These are phyloP conservation scores for Branchellion lobata DNA, from an alignment of 2,888 invertebrate genomes.

Conservation along the genomic window DNA sequence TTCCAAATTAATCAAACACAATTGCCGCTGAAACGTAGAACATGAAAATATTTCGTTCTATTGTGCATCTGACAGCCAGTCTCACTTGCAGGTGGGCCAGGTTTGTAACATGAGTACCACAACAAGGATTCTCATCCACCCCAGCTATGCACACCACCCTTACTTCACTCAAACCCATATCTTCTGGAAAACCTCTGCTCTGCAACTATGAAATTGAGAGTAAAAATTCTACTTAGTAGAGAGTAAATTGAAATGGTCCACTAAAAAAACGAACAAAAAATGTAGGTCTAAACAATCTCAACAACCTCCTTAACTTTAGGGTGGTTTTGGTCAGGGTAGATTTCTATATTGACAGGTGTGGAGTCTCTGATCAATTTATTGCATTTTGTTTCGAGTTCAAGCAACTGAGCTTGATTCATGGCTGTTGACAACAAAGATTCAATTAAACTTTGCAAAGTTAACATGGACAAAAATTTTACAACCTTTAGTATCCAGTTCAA, in stretches of 20 bases:
- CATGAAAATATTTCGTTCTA: not conserved
- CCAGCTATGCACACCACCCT: conserved; percentile 76
- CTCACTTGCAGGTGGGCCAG: conserved; percentile 68
- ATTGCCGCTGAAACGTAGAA: not conserved
- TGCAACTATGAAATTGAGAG: conserved; percentile 65
- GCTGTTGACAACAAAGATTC: conserved; percentile 45
- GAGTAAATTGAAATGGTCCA: no score
- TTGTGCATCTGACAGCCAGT: not conserved
- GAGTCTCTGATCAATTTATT: conserved; percentile 72
- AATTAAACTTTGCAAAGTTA: not conserved
- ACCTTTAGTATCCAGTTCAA: conserved; percentile 68
- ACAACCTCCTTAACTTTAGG: conserved; percentile 65
- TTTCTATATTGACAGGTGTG: conserved; percentile 69
- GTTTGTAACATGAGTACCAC: conserved; percentile 81
- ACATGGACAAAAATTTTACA: not conserved
- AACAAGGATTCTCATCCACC: conserved; percentile 80
- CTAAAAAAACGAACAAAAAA: no score
- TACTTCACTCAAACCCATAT: conserved; percentile 71
- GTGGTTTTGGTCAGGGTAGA: conserved; percentile 68
- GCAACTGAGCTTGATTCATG: conserved; percentile 58
- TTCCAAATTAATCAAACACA: not conserved
- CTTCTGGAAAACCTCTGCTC: conserved; percentile 75
- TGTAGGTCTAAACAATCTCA: not conserved
- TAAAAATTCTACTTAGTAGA: no score
- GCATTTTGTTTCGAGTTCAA: conserved; percentile 67